These are phyloP conservation scores for Acanthopleura granulata DNA, from an alignment of 2,888 invertebrate species.

Conservation along the genomic window DNA sequence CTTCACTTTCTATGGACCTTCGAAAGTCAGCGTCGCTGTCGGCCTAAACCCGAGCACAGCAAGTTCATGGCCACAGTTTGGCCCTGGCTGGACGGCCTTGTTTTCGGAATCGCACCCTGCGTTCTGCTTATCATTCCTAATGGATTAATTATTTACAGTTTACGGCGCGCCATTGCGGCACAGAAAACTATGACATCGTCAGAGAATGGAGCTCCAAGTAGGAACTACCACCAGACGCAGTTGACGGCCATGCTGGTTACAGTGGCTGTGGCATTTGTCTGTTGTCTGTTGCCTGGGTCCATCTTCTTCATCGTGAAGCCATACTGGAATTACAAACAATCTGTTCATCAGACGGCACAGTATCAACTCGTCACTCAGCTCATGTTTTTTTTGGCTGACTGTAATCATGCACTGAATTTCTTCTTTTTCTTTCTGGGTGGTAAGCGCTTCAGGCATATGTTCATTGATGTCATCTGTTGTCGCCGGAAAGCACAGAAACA, in stretches of 20 bases:
- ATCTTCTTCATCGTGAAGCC: constrained; percentile 47
- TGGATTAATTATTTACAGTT: constrained; percentile 46
- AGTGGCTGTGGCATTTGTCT: constrained; percentile 47
- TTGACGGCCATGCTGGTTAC: constrained; percentile 54
- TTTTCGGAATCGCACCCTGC: constrained; percentile 49
- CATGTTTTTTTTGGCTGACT: constrained; percentile 22
- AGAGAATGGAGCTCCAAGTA: constrained; percentile 27
- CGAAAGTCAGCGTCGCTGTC: constrained; percentile 24
- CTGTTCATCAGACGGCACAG: constrained; percentile 34
- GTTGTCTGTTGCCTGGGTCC: constrained; percentile 51
- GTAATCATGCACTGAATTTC: constrained; percentile 24
- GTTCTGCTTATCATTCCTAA: constrained; percentile 47
- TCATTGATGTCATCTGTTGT: constrained; percentile 22
- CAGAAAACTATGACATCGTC: constrained; percentile 41
- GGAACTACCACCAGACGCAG: constrained; percentile 46
- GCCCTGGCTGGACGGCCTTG: constrained; percentile 55
- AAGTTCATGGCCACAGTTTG: constrained; percentile 41
- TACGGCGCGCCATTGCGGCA: constrained; percentile 33
- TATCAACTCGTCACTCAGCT: constrained; percentile 41
- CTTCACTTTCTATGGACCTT: constrained; percentile 39
- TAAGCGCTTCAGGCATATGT: constrained; percentile 21
- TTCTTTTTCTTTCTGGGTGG: constrained; percentile 21
- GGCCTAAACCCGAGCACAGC: constrained; percentile 30
- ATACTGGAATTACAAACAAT: constrained; percentile 43
- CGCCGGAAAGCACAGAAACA: background rate